Conservation (phyloP, 2,113 vertebrate species). For the Melospiza melodia region DNA sequence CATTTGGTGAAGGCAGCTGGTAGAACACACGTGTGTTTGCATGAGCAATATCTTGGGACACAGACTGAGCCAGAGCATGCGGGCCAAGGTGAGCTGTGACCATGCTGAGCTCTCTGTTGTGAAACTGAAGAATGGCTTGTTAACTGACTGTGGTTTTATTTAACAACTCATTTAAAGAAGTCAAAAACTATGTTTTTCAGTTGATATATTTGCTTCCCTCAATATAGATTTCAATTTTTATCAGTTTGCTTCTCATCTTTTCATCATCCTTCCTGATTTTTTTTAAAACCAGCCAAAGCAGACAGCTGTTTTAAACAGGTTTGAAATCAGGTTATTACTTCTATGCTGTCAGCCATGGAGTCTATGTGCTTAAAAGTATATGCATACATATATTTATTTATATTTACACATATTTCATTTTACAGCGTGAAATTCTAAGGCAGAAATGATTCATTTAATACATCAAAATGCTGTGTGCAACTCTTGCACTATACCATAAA, state of each 20-base stretch:
- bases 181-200: not conserved
- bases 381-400: not conserved
- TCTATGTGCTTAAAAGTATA: not conserved
- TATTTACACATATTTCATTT: not conserved
- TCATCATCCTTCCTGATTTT: not conserved
- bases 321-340: not conserved
- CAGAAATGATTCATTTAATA: not conserved
- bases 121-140: not conserved
- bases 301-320: not conserved
- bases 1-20: not conserved
- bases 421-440: not conserved
- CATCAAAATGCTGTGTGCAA: not conserved
- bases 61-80: rapidly evolving
- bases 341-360: not conserved
- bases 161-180: not conserved
- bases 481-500: not conserved
- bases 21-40: not conserved
- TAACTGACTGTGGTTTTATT: not conserved
- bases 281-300: not conserved
- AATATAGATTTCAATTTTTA: not conserved
- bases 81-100: not conserved
- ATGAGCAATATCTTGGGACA: not conserved
- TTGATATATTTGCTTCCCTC: not conserved
- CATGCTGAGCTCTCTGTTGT: not conserved
- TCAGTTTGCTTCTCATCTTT: not conserved